These are phyloP conservation scores for Lomographa bimaculata DNA, from an alignment of 2,888 invertebrate species.

Conservation along the genomic window DNA sequence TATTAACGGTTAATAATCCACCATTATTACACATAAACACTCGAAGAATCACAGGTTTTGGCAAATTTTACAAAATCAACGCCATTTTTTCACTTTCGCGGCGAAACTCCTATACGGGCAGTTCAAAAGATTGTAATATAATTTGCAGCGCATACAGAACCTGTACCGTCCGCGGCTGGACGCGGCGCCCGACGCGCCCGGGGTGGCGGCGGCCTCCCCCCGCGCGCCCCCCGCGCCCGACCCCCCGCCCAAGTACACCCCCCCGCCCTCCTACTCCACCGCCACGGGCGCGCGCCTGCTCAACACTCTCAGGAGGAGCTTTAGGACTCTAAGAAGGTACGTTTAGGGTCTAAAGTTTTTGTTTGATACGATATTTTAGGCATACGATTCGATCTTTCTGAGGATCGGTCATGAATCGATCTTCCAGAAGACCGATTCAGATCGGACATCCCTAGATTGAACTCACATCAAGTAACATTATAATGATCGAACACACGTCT, in stretches of 20 bases:
- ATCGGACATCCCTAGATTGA: not conserved
- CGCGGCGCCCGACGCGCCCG: constrained; percentile 17
- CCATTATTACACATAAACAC: too few relatives aligned
- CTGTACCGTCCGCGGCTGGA: constrained; percentile 90
- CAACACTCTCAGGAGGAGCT: constrained; percentile 91
- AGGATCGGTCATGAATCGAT: not conserved
- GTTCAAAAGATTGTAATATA: too few relatives aligned
- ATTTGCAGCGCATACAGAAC: constrained; percentile 89
- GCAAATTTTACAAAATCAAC: too few relatives aligned
- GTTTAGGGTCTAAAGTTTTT: constrained; percentile 1
- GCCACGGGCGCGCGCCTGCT: constrained; percentile 94
- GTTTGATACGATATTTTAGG: too few relatives aligned
- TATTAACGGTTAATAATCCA: too few relatives aligned
- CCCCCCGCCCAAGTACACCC: constrained; percentile 96
- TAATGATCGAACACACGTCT: too few relatives aligned
- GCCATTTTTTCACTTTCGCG: too few relatives aligned
- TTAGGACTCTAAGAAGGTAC: constrained; percentile 85
- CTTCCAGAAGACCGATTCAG: too few relatives aligned
- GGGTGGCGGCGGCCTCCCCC: constrained; percentile 56
- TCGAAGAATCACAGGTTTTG: too few relatives aligned
- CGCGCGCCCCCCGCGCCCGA: constrained; percentile 70
- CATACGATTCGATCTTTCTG: too few relatives aligned
- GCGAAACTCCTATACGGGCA: too few relatives aligned
- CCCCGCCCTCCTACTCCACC: constrained; percentile 96
- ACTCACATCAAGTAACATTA: too few relatives aligned